Conservation (phyloP, 2,113 vertebrate species). For the Percopsis transmontana region DNA sequence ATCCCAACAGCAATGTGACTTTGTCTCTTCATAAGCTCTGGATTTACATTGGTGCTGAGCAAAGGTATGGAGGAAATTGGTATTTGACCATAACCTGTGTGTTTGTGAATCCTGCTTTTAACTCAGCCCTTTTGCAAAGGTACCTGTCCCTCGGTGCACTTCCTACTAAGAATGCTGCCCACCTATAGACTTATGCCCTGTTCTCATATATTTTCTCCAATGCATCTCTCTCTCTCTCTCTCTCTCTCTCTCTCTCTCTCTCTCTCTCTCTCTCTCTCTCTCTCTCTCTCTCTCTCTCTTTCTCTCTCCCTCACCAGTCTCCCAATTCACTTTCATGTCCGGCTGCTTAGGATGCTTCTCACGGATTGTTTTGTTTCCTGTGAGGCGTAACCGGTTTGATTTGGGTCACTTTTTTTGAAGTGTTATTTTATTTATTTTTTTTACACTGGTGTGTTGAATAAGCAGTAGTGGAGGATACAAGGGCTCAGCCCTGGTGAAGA, state of each 20-base stretch:
- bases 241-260: slow-evolving; percentile 3
- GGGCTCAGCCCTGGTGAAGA: slow-evolving; percentile 22
- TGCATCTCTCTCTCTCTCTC: slow-evolving; percentile 15
- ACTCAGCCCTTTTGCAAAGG: slow-evolving; percentile 41
- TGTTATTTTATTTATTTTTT: not conserved
- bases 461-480: slow-evolving; percentile 4
- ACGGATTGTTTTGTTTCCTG: slow-evolving; percentile 56
- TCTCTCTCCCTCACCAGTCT: slow-evolving; percentile 1
- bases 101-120: slow-evolving; percentile 33
- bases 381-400: slow-evolving; percentile 43
- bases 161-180: slow-evolving; percentile 24
- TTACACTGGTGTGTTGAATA: slow-evolving; percentile 37
- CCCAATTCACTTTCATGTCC: slow-evolving; percentile 36
- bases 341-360: slow-evolving; percentile 55
- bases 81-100: slow-evolving; percentile 40
- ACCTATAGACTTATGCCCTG: slow-evolving; percentile 31
- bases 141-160: slow-evolving; percentile 6
- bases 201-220: slow-evolving; percentile 18
- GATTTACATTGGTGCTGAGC: slow-evolving; percentile 50
- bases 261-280: slow-evolving; percentile 17
- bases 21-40: slow-evolving; percentile 47
- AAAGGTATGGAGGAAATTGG: slow-evolving; percentile 57
- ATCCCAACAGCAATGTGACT: slow-evolving; percentile 54
- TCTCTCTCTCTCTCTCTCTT: slow-evolving; percentile 2
- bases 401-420: slow-evolving; percentile 47